A percentile compares a stretch with the other conserved stretches of the same genome.
phyloP scores from a whole-genome alignment of 1,140 invertebrate genomes.

The Andricus grossulariae region DNA sequence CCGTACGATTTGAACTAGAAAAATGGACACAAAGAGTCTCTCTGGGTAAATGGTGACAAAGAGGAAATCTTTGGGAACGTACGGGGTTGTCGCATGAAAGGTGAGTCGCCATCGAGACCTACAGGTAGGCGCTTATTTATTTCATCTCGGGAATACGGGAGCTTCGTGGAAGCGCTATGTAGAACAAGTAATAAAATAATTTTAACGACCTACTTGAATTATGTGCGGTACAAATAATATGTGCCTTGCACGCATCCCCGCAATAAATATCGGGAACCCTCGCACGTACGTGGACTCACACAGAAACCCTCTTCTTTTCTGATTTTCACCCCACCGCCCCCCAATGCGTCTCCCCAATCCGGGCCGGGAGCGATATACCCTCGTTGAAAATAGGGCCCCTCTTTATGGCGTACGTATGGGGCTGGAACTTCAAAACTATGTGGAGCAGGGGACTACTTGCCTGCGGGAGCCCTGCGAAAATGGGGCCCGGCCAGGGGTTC shows the following conservation, averaged over 20 bases:
- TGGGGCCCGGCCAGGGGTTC: conserved; percentile 29
- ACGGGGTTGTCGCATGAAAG: conserved; percentile 26
- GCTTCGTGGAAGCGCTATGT: conserved; percentile 59
- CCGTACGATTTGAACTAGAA: background rate
- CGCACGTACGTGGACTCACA: conserved; percentile 38
- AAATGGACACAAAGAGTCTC: background rate
- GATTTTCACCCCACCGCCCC: conserved; percentile 44
- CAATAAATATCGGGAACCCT: conserved; percentile 68
- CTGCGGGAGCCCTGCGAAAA: conserved; percentile 55
- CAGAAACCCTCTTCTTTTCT: conserved; percentile 32
- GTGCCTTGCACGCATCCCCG: conserved; percentile 68
- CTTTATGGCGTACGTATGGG: conserved; percentile 44
- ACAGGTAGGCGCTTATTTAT: conserved; percentile 29
- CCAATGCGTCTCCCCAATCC: conserved; percentile 33
- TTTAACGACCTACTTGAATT: conserved; percentile 74
- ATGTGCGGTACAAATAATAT: conserved; percentile 74
- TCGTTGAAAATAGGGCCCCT: conserved; percentile 53
- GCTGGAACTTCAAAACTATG: conserved; percentile 59
- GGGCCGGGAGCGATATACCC: conserved; percentile 40
- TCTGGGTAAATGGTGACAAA: background rate
- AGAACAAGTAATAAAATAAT: conserved; percentile 74
- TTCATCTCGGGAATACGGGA: conserved; percentile 50
- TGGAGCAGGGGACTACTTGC: conserved; percentile 59
- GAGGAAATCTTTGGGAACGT: background rate
- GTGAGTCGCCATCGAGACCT: conserved; percentile 37